These are phyloP conservation scores for Eupithecia pulchellata DNA, from an alignment of 2,888 invertebrate genomes.

Conservation along the genomic window DNA sequence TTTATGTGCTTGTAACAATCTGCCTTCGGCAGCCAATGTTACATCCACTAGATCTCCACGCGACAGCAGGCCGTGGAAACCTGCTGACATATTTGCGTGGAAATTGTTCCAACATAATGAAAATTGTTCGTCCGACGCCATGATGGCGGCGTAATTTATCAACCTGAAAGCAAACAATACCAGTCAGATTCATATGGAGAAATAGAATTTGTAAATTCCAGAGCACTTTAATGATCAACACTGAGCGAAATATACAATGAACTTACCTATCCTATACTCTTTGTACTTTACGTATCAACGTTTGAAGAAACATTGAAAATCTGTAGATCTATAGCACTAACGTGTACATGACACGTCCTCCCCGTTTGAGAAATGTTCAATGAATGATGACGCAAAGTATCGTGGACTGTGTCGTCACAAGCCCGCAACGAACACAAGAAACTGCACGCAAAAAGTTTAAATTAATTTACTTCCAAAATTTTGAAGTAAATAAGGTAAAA, in stretches of 20 bases:
- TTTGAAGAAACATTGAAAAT: constrained; percentile 78
- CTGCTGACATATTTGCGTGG: constrained; percentile 89
- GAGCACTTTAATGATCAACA: neutral
- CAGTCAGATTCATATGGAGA: no score
- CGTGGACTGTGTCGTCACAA: constrained; percentile 75
- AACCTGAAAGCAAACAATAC: constrained; percentile 61
- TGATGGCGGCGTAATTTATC: constrained; percentile 80
- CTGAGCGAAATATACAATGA: neutral
- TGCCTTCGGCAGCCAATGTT: constrained; percentile 89
- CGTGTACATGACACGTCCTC: constrained; percentile 73
- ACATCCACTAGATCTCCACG: constrained; percentile 89
- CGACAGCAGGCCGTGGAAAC: constrained; percentile 89
- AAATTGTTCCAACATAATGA: constrained; percentile 92
- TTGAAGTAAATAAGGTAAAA: neutral
- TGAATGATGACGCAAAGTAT: constrained; percentile 81
- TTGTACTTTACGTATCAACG: constrained; percentile 78
- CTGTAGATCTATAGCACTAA: constrained; percentile 67
- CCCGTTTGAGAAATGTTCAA: constrained; percentile 75
- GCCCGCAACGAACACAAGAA: constrained; percentile 50
- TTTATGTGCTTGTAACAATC: constrained; percentile 89
- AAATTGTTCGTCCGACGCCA: constrained; percentile 90
- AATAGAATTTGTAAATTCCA: no score
- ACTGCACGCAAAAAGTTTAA: constrained; percentile 59
- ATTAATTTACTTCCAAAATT: constrained; percentile 15
- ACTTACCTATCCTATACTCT: constrained; percentile 81